These are phyloP conservation scores for Betta splendens DNA, from an alignment of 2,797 vertebrate species.

Conservation along the genomic window DNA sequence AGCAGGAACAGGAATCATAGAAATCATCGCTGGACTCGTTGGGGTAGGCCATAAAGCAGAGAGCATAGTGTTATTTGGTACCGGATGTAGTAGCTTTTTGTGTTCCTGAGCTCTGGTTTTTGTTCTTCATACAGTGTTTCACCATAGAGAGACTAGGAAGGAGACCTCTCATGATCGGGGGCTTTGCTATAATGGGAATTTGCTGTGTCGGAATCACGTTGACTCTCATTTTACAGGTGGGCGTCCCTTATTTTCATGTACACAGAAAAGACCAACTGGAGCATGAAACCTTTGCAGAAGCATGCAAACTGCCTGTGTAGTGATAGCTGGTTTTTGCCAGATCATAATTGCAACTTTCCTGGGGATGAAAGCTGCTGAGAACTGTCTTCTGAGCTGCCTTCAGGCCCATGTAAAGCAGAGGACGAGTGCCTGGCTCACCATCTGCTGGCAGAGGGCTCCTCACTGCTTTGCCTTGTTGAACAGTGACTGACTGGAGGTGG, in stretches of 20 bases:
- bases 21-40: conserved; percentile 87
- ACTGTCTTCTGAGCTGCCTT: no score
- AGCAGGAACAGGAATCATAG: conserved; percentile 87
- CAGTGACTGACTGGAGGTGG: background rate
- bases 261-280: no score
- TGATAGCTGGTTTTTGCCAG: no score
- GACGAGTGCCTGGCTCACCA: background rate
- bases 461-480: background rate
- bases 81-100: background rate
- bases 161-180: conserved; percentile 86
- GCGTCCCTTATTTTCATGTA: conserved; percentile 28
- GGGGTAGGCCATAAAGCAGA: conserved; percentile 78
- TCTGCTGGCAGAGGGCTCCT: background rate
- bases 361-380: no score
- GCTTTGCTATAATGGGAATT: conserved; percentile 88
- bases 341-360: no score
- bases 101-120: background rate
- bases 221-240: conserved; percentile 87
- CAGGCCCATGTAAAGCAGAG: background rate
- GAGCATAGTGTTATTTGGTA: background rate
- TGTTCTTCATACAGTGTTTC: conserved; percentile 81
- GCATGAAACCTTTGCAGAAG: no score
- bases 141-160: conserved; percentile 90
- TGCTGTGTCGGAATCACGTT: conserved; percentile 88
- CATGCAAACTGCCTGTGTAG: no score